Evolutionary conservation across 2,113 vertebrate genomes (phyloP).

Genomic region (Oenanthe melanoleuca): DNA sequence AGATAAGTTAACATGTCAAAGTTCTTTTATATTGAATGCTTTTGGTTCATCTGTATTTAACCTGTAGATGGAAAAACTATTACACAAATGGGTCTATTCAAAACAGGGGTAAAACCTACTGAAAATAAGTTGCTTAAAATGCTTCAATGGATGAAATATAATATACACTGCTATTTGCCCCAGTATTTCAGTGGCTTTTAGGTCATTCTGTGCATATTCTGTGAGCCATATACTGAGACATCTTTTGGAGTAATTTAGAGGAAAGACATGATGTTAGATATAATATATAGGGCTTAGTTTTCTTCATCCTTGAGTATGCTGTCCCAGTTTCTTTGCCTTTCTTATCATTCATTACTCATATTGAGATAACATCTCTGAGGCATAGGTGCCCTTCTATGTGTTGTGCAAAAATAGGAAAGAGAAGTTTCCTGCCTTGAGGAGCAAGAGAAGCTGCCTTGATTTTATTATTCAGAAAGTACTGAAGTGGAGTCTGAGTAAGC

Average conservation of each 20-base stretch:
- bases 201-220: neutral
- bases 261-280: neutral
- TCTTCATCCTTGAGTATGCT: neutral
- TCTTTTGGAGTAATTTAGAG: neutral
- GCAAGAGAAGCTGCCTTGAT: neutral
- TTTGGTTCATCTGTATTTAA: neutral
- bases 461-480: neutral
- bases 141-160: neutral
- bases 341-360: neutral
- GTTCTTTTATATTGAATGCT: neutral
- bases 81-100: neutral
- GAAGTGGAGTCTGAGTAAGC: neutral
- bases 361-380: neutral
- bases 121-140: neutral
- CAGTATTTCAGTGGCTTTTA: neutral
- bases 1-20: neutral
- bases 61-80: neutral
- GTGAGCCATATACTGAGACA: neutral
- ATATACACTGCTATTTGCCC: neutral
- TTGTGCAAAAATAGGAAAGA: neutral
- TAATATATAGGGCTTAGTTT: neutral
- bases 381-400: neutral
- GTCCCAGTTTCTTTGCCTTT: neutral
- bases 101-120: neutral
- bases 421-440: neutral